A percentile compares a stretch with the other conserved stretches of the same genome.
Evolutionary conservation across 2,113 vertebrate species (phyloP).

Genomic region (Neolamprologus sp.): DNA sequence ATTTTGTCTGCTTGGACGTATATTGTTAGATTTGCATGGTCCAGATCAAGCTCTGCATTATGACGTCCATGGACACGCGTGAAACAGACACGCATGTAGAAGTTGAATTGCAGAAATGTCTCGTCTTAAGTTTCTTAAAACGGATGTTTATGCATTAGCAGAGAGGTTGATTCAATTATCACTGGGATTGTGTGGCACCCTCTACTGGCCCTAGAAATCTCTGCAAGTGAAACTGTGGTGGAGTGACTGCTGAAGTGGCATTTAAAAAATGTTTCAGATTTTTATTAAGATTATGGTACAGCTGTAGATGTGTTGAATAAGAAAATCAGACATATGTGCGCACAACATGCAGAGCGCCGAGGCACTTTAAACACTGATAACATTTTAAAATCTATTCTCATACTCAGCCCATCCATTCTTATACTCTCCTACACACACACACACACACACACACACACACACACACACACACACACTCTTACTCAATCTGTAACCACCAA

Average conservation of each 20-base stretch:
- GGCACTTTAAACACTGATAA: neutral
- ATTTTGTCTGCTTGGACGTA: neutral
- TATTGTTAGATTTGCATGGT: neutral
- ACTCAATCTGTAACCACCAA: neutral
- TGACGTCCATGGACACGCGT: rapidly evolving
- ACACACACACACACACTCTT: neutral
- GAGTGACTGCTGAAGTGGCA: neutral
- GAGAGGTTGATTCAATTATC: neutral
- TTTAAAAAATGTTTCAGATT: neutral
- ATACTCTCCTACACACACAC: neutral
- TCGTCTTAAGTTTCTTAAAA: neutral
- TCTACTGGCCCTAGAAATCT: constrained; percentile 28
- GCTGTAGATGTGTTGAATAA: neutral
- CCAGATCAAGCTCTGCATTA: neutral
- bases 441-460: neutral
- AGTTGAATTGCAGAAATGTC: neutral
- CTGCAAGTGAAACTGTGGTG: neutral
- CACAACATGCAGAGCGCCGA: neutral
- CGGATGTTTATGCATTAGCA: neutral
- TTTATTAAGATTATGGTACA: neutral
- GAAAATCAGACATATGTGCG: neutral
- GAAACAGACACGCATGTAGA: rapidly evolving
- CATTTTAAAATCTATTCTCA: neutral
- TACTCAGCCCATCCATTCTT: neutral
- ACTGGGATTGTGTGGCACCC: constrained; percentile 1